Base-by-base conservation (phyloP, 2,797 vertebrate genomes). In the Sebastes melanostomus region DNA sequence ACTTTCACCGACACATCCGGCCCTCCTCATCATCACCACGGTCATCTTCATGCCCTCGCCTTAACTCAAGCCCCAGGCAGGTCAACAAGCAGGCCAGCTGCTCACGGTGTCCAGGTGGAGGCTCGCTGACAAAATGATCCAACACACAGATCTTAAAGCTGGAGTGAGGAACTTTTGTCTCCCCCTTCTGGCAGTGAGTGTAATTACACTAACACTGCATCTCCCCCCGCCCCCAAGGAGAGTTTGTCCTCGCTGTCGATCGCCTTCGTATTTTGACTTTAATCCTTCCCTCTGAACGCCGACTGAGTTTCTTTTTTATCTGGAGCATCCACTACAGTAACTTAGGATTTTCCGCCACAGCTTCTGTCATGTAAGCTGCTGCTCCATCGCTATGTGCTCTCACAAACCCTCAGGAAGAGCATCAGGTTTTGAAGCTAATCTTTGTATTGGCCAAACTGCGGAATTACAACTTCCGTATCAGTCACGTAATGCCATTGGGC, bases 1-100 rank as follows among this genome's bases (percentile, higher is more conserved):
- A 54, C 60, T 36, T 67, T 86, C 75, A 85, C 81, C 20, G 50
- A 77, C 73, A 81, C 78, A 66, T 52, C 77, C 56, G 77, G 42
- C 74, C 83, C 75, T 80, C 54, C 20, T 82, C 89, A 86, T 89
- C 38, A 76, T 75, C 66, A 55, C 75, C 85, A 82, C 85, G 27
- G 62, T 88, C 92, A 91, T 94, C 59, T 83, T 66, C 92, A 92
- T 88, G 80, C 74, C 83, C 83, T 82, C 50, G 59, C 81, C 75
- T 85, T 80, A 68, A 87, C 12, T 62, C 32, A 13, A 77, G 50
- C 82, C 82, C 77, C 42, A 82, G 86, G 72, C 89, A 88, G 88
- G 88, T 89, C 86, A 80, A 81, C 83, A 82, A 75, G 72, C 84
- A 78, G 79, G 67, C 71, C 88, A 87, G 76, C 76, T 62, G 83